Conservation (phyloP, 2,888 invertebrate genomes). For the Sphaerophoria rueppellii region DNA sequence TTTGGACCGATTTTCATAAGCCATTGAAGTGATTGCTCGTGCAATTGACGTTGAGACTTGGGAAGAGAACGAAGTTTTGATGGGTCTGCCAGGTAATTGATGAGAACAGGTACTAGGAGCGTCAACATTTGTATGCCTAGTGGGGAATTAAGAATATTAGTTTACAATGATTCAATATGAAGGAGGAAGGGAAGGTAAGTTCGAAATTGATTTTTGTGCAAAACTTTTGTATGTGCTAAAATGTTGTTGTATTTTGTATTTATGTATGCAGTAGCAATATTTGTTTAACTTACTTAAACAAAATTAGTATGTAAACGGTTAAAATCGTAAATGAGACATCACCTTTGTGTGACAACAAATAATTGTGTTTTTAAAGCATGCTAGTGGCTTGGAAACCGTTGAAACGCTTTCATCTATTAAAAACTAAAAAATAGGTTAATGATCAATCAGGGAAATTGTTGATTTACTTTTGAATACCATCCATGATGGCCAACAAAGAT, state of each 20-base stretch:
- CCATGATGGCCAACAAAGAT: too few relatives aligned
- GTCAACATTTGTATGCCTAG: constrained; percentile 95
- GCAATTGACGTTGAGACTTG: constrained; percentile 87
- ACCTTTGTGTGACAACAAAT: too few relatives aligned
- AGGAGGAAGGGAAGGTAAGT: constrained; percentile 45
- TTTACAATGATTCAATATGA: neutral
- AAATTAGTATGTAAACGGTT: too few relatives aligned
- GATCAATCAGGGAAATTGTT: too few relatives aligned
- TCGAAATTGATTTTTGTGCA: constrained; percentile 60
- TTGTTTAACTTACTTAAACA: too few relatives aligned
- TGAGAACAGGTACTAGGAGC: constrained; percentile 94
- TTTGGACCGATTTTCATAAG: constrained; percentile 95
- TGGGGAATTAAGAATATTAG: constrained; percentile 71
- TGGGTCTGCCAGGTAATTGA: constrained; percentile 91
- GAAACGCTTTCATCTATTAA: too few relatives aligned
- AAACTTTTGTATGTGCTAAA: constrained; percentile 56
- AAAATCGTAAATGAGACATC: too few relatives aligned
- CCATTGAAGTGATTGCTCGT: constrained; percentile 94
- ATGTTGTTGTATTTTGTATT: constrained; percentile 2
- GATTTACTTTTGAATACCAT: too few relatives aligned
- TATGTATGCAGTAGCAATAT: too few relatives aligned
- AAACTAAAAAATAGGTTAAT: too few relatives aligned
- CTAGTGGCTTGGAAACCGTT: too few relatives aligned
- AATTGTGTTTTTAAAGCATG: too few relatives aligned
- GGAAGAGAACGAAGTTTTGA: constrained; percentile 85